A percentile compares a stretch with the other conserved stretches of the same genome.
phyloP scores from a whole-genome alignment of 1,140 invertebrate genomes.

The Eubasilissa regina region DNA sequence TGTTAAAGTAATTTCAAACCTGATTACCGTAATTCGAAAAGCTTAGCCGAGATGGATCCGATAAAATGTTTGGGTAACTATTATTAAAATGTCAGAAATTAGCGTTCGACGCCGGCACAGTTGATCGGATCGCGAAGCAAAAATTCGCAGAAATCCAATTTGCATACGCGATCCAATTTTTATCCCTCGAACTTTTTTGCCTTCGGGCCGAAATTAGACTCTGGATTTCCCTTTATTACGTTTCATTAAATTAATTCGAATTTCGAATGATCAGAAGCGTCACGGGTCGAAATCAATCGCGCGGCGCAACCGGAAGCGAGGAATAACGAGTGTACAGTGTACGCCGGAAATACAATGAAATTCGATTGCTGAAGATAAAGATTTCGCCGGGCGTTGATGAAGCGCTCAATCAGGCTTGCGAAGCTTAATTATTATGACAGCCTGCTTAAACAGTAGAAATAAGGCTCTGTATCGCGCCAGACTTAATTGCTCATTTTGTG shows the following conservation, averaged over 20 bases:
- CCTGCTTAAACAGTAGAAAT: background rate
- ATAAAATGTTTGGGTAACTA: no score
- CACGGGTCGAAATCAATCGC: constrained; percentile 53
- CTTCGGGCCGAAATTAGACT: constrained; percentile 43
- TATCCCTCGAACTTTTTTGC: constrained; percentile 44
- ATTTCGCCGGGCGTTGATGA: constrained; percentile 5
- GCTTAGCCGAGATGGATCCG: no score
- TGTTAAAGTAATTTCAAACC: no score
- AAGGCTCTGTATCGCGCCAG: background rate
- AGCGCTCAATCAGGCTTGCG: background rate
- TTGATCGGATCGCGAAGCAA: constrained; percentile 1
- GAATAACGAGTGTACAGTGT: constrained; percentile 15
- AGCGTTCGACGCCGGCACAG: background rate
- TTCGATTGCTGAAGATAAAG: constrained; percentile 15
- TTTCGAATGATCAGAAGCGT: constrained; percentile 48
- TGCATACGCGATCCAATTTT: constrained; percentile 52
- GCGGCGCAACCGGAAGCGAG: background rate
- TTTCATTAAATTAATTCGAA: constrained; percentile 59
- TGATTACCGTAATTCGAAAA: no score
- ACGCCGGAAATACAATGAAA: constrained; percentile 24
- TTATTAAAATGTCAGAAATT: no score
- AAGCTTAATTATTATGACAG: constrained; percentile 1
- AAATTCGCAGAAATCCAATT: constrained; percentile 54
- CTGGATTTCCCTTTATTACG: constrained; percentile 38
- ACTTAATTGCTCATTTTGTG: no score